Percentiles rank a stretch among this genome's conserved stretches.
Conservation (phyloP, 2,113 vertebrate genomes). For the Saccopteryx bilineata region DNA sequence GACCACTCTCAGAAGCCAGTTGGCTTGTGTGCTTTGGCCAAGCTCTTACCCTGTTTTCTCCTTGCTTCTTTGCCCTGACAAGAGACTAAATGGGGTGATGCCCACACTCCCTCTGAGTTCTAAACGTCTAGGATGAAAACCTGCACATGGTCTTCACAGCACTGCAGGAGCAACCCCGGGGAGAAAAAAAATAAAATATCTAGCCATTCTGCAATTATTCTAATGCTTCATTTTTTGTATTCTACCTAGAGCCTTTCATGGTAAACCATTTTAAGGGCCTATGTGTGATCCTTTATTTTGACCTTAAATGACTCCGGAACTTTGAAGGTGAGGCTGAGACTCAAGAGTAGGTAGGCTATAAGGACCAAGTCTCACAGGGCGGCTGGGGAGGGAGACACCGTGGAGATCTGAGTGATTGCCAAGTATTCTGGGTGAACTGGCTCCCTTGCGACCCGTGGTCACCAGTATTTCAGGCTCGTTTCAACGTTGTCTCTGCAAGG, state of each 20-base stretch:
- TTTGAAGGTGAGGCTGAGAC: background rate
- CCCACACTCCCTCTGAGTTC: background rate
- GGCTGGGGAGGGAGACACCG: background rate
- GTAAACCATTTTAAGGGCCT: background rate
- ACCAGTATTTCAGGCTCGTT: background rate
- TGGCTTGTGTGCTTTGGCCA: background rate
- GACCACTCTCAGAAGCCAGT: background rate
- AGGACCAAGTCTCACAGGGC: background rate
- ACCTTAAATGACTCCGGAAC: background rate
- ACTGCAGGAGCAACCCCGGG: background rate
- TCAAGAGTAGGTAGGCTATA: background rate
- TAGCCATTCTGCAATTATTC: background rate
- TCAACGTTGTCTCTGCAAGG: background rate
- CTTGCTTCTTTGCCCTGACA: constrained; percentile 28
- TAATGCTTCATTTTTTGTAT: background rate
- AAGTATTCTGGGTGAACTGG: accelerated
- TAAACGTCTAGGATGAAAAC: background rate
- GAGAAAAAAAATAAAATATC: background rate
- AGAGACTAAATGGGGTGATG: background rate
- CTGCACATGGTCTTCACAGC: background rate
- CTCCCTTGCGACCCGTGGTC: background rate
- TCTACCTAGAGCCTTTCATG: background rate
- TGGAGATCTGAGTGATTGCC: background rate
- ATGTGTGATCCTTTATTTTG: background rate
- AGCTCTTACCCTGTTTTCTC: background rate